A percentile compares a stretch with the other conserved stretches of the same genome.
Conservation (phyloP, 2,113 vertebrate genomes). For the Stegastes partitus region DNA sequence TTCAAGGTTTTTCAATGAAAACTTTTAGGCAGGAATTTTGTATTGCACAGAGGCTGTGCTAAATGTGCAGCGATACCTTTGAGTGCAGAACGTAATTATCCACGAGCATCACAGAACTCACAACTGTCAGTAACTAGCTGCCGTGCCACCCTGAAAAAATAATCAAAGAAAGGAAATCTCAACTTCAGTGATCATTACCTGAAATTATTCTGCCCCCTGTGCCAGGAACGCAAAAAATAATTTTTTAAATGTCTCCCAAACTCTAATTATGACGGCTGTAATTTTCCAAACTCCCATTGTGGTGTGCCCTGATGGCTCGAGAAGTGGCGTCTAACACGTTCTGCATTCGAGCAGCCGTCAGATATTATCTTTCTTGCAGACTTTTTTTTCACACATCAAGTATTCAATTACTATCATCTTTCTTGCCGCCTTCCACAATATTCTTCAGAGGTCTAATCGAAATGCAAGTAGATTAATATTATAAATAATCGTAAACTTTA, state of each 20-base stretch:
- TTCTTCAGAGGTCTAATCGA: constrained; percentile 1
- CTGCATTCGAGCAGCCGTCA: neutral
- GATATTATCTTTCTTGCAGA: constrained; percentile 1
- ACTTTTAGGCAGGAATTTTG: constrained; percentile 22
- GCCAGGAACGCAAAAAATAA: neutral
- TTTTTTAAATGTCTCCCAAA: constrained; percentile 12
- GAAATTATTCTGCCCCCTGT: constrained; percentile 33
- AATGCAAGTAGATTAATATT: neutral
- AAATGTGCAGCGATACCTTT: constrained; percentile 23
- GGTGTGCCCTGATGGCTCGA: neutral
- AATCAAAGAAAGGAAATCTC: constrained; percentile 34
- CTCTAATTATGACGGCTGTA: constrained; percentile 16
- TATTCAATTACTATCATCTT: constrained; percentile 14
- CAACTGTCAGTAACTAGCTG: neutral
- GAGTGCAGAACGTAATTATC: constrained; percentile 45
- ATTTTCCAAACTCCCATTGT: constrained; percentile 25
- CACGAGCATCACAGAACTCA: constrained; percentile 21
- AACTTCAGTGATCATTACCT: constrained; percentile 36
- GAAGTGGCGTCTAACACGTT: neutral
- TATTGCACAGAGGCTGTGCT: constrained; percentile 9
- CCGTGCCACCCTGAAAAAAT: neutral
- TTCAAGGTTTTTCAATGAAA: constrained; percentile 22
- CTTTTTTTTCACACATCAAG: constrained; percentile 1
- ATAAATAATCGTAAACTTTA: neutral
- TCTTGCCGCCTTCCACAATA: neutral